Percentiles rank a stretch among this genome's conserved stretches.
Evolutionary conservation across 2,888 invertebrate species (phyloP).

Genomic region (Phyto melanocephala): DNA sequence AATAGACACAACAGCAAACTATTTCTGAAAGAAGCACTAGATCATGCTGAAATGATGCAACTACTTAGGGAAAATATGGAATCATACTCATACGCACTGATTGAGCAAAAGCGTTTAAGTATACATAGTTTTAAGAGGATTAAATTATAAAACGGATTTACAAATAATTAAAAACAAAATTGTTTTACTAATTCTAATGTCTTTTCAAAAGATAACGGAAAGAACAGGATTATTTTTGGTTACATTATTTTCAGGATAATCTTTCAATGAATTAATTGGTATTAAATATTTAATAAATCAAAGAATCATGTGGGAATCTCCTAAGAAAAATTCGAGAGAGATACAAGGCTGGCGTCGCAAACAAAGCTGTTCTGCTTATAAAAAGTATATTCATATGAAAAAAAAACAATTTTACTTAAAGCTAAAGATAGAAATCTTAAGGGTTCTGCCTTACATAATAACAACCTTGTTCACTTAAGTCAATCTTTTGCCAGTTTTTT

Average conservation of each 20-base stretch:
- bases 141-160: constrained; percentile 12
- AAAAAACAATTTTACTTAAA: too few relatives aligned
- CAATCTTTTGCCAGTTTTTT: too few relatives aligned
- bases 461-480: too few relatives aligned
- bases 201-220: not conserved
- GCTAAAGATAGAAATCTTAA: too few relatives aligned
- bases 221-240: not conserved
- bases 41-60: constrained; percentile 17
- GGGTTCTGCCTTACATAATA: too few relatives aligned
- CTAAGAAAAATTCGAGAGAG: not conserved
- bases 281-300: not conserved
- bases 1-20: constrained; percentile 24
- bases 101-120: not conserved
- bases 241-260: not conserved
- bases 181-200: not conserved
- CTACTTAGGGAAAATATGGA: constrained; percentile 16
- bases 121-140: constrained; percentile 6
- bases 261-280: not conserved
- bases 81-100: constrained; percentile 7
- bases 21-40: constrained; percentile 26
- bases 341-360: not conserved
- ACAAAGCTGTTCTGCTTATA: too few relatives aligned
- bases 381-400: too few relatives aligned
- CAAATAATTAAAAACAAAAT: not conserved
- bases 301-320: not conserved